Base-by-base conservation (phyloP, 2,888 invertebrate species). In the Falcaria lacertinaria region DNA sequence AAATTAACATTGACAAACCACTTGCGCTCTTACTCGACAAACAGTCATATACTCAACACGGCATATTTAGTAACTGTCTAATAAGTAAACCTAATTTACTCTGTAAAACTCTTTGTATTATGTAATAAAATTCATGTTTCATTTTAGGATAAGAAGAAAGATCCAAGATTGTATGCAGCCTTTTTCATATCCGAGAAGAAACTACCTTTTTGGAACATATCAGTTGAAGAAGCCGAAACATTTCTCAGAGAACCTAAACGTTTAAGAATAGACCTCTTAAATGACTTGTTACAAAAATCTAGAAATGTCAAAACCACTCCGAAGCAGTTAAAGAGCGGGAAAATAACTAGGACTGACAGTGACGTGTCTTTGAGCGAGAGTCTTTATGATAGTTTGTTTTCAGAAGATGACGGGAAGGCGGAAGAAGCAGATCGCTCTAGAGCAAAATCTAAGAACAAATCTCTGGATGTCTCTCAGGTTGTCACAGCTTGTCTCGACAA, bases 191-290 rank as follows among this genome's bases (percentile, higher is more conserved):
- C 90, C n/a, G 86, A 90, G 33, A 81, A 89, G 50, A 85, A 91
- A 50, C 81, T 87, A 55, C 61, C 80, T 2, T 90, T 91, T 42
- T 97, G 97, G 96, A 87, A 91, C 28, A 80, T 89, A 36, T 96
- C 96, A 0, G 92, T 96, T 0, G 87, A 90, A n/a, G 96, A 96
- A 81, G 95, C 96, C 0, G 93, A 94, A 60, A 84, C 83, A 40
- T 84, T 96, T 5, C 74, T 91, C 2, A 67, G 82, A 8, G 88
- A 91, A 64, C 87, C 91, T 11, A 83, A 90, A 44, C 74, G 90
- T 34, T 78, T 92, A n/a, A 89, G 94, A 49, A 82, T 92, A 34
- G 86, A 91, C 34, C 80, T 87, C 43, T 90, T 92, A 45, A 69
- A 79, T 43, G 79, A 81, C 6, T 76, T 87, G 73, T 58, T 87